A percentile compares a stretch with the other conserved stretches of the same genome.
Conservation (phyloP, 1,140 invertebrate genomes). For the Littorina saxatilis region DNA sequence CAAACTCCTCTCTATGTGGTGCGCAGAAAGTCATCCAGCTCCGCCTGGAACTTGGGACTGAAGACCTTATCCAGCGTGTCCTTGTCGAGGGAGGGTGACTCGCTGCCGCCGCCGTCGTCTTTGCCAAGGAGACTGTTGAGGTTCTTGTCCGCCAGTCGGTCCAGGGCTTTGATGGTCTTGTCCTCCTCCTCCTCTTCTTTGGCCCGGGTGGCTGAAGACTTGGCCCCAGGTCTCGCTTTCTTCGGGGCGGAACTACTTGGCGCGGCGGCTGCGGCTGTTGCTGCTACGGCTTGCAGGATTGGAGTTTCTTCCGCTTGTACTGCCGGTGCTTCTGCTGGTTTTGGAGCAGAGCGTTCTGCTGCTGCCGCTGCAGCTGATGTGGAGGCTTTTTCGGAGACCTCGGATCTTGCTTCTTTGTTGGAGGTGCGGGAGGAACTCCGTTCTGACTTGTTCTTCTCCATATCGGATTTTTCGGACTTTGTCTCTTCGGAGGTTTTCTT, state of each 20-base stretch:
- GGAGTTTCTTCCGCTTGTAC: not conserved
- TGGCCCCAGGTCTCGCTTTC: not conserved
- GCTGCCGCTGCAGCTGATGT: not conserved
- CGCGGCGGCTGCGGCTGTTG: not conserved
- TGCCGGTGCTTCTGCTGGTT: not conserved
- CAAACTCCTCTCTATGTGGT: too few species aligned
- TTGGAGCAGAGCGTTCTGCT: not conserved
- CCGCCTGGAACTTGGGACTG: slow-evolving; percentile 13
- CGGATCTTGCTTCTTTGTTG: not conserved
- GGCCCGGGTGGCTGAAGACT: not conserved
- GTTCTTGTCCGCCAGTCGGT: slow-evolving; percentile 29
- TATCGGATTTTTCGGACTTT: not conserved
- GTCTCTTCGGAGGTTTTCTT: not conserved
- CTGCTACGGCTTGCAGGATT: not conserved
- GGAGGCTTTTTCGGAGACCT: not conserved
- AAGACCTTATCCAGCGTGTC: slow-evolving; percentile 6
- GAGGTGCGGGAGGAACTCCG: slow-evolving; percentile 2
- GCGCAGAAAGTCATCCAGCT: slow-evolving; percentile 19
- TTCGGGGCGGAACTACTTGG: not conserved
- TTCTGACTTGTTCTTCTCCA: not conserved
- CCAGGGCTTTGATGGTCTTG: slow-evolving; percentile 20
- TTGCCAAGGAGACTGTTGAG: slow-evolving; percentile 17
- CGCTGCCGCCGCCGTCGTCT: not conserved
- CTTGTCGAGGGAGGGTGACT: not conserved
- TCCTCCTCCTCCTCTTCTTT: slow-evolving; percentile 1